Base-by-base conservation (phyloP, 2,113 vertebrate species). In the Phaethon lepturus region DNA sequence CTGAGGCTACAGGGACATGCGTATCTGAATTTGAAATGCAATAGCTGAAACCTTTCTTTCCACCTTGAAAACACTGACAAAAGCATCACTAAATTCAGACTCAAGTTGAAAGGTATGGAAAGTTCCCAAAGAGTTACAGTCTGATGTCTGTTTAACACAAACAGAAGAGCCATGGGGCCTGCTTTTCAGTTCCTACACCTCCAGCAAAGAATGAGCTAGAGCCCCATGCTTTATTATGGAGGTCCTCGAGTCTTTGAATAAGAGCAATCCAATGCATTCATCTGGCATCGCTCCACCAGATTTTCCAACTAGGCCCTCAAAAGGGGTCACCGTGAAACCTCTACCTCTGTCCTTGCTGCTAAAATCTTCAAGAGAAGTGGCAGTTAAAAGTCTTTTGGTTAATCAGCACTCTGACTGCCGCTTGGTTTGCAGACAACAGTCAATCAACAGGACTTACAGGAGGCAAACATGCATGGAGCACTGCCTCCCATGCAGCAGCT, bases 21-120 rank as follows among this genome's bases (percentile, higher is more conserved):
- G 26, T 56, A 87, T 82, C 53, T 87, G 74, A 93, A 95, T 90
- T 88, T 93, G 89, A 96, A 94, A 92, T 86, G 55, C 42, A 88
- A 22, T 28, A 83, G 59, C 62, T 83, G 84, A 94, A 96, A 83
- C 62, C 86, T 87, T 88, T 81, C 62, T 68, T 82, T 87, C 74
- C 58, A 91, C 73, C 86, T 97, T 91, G 86, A 91, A 95, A 96
- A 78, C 44, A 75, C 56, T 72, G 80, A 86, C 29, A 91, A 89
- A 96, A 95, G 25, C 68, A 68, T 28, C 49, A 17, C 49, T n/a
- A 86, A 91, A 85, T 93, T 94, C 68, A 69, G 49, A 35, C 31
- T 88, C 40, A 50, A 53, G 58, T 82, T 90, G 74, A 93, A 95
- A 95, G 62, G 86, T 66, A 59, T n/a, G 62, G 49, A n/a, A 76